phyloP scores from a whole-genome alignment of 2,797 vertebrate genomes.

The Linurgus olivaceus region DNA sequence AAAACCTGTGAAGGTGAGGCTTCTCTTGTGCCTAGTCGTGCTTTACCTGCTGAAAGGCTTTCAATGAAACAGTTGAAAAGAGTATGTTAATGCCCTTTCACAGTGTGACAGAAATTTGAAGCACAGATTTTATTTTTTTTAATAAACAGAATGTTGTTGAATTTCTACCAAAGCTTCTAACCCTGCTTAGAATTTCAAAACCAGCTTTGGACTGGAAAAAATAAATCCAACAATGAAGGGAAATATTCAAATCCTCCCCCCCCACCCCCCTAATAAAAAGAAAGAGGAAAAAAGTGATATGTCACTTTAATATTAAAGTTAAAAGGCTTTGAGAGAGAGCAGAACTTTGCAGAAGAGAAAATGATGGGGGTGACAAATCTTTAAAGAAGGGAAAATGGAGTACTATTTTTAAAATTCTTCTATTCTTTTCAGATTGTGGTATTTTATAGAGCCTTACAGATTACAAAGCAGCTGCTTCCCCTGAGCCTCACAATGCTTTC shows the following conservation, averaged over 20 bases:
- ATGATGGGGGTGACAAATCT: conserved; percentile 34
- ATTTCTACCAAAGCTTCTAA: neutral
- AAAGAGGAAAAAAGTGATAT: neutral
- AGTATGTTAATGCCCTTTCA: neutral
- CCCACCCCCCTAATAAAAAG: neutral
- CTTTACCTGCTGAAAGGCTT: neutral
- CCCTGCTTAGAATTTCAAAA: conserved; percentile 21
- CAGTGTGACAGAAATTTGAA: neutral
- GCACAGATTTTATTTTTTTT: neutral
- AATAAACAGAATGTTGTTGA: neutral
- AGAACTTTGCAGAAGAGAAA: conserved; percentile 27
- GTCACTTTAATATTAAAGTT: conserved; percentile 9
- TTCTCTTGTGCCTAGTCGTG: neutral
- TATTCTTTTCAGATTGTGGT: conserved; percentile 18
- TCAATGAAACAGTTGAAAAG: neutral
- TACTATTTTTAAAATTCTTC: conserved; percentile 49
- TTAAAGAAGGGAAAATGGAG: conserved; percentile 31
- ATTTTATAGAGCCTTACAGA: conserved; percentile 32
- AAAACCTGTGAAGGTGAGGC: neutral
- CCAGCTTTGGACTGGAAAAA: neutral
- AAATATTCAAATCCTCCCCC: neutral
- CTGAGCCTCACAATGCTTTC: conserved; percentile 19
- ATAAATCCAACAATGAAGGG: neutral
- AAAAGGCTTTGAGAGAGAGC: conserved; percentile 23
- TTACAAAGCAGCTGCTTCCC: conserved; percentile 49